Conservation (phyloP, 2,797 vertebrate species). For the Microtus obscurus region DNA sequence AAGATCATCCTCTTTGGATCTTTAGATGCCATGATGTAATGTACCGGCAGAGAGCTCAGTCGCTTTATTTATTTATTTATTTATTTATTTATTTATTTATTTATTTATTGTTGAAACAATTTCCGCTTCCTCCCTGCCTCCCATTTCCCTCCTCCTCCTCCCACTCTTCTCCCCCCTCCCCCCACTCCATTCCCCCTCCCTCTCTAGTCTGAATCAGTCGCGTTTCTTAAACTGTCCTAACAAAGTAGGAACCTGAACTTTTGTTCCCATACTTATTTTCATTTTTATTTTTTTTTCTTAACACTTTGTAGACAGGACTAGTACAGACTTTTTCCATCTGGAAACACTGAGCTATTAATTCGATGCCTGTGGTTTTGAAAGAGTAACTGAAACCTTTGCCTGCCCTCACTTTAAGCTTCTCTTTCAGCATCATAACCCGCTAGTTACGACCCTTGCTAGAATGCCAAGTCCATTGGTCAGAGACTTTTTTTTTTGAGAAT, state of each 20-base stretch:
- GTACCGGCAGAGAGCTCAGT: background rate
- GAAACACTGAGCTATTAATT: too few relatives aligned
- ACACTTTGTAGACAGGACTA: background rate
- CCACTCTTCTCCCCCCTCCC: too few relatives aligned
- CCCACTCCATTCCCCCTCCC: too few relatives aligned
- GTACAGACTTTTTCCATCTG: background rate
- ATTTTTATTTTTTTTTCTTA: background rate
- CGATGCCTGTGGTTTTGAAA: background rate
- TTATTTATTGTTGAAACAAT: too few relatives aligned
- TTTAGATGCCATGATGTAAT: too few relatives aligned
- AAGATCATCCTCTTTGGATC: background rate
- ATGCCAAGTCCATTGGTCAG: background rate
- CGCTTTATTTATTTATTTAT: too few relatives aligned
- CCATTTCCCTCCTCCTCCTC: too few relatives aligned
- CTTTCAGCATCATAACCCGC: background rate
- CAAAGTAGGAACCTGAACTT: background rate
- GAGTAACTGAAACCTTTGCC: background rate
- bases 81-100: too few relatives aligned
- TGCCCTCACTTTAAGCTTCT: background rate
- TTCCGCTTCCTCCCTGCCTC: too few relatives aligned
- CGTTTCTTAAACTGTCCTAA: background rate
- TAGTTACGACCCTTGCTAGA: background rate
- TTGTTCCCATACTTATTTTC: background rate
- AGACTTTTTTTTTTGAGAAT: too few relatives aligned
- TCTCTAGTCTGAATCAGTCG: too few relatives aligned